These are phyloP conservation scores for Epsilonema sp. DNA, from an alignment of 2,888 invertebrate genomes.

Conservation along the genomic window DNA sequence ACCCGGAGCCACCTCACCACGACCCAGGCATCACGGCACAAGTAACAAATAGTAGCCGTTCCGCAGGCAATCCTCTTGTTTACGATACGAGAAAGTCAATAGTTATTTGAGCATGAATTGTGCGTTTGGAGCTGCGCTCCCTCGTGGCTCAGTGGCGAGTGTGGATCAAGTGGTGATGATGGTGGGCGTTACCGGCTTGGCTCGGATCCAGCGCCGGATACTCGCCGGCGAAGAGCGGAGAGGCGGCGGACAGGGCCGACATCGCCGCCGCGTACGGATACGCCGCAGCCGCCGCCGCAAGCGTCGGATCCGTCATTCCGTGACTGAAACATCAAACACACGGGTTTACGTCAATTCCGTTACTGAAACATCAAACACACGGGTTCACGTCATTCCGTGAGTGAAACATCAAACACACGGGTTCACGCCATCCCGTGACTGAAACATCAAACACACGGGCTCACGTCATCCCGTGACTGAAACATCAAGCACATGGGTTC, in stretches of 20 bases:
- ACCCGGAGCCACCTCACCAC: background rate
- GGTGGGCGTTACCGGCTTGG: constrained; percentile 6
- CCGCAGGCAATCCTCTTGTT: too few species aligned
- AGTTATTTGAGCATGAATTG: too few species aligned
- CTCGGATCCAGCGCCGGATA: constrained; percentile 2
- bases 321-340: background rate
- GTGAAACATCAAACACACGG: background rate
- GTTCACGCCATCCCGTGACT: background rate
- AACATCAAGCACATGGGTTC: too few species aligned
- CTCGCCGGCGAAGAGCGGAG: constrained; percentile 4
- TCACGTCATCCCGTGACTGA: too few species aligned
- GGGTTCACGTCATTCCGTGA: too few species aligned
- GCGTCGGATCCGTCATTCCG: background rate
- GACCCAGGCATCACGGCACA: background rate
- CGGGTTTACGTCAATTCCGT: too few species aligned
- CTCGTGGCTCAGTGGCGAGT: too few species aligned
- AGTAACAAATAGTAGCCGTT: background rate
- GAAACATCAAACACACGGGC: background rate
- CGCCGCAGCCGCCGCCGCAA: background rate
- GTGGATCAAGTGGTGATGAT: background rate
- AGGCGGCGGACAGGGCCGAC: background rate
- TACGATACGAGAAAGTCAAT: too few species aligned
- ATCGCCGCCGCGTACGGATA: constrained; percentile 1
- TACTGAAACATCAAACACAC: background rate
- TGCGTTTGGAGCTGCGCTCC: too few species aligned